Evolutionary conservation across 2,888 invertebrate genomes (phyloP), one percentile per base, ranked within the genome.

Genomic region (Lingula anatina): DNA sequence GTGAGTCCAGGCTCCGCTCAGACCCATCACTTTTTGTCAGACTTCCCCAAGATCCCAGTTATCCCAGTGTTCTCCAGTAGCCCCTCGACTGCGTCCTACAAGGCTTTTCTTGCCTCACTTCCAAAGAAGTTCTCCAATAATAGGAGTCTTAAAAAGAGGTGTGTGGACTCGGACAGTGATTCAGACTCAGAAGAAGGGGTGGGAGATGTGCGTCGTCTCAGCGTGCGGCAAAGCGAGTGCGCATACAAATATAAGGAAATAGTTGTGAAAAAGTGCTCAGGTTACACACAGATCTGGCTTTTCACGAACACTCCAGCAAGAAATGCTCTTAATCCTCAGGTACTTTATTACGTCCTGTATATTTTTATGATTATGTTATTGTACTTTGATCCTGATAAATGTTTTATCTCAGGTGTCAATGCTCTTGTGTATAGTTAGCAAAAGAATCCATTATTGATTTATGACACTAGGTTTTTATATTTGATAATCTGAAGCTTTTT

Each of bases 301-400:
- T 67, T 70, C 54, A 70, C 73, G 1, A 79, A 81, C n/a, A 81
- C 83, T 1, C 83, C 82, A 68, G 75, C 83, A 56, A 81, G 81
- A 55, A 82, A 85, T 64, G 81, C 83, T 15, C 80, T 86, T 31
- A 85, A 83, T 57, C 75, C 82, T 31, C 81, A 83, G 80, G 86
- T 86, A 59, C 50, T 56, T 70, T 23, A 39, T 39, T 28, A 20
- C 12, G 9, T n/a, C n/a, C n/a, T n/a, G n/a, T n/a, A n/a, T n/a
- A n/a, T n/a, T n/a, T n/a, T n/a, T n/a, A n/a, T n/a, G n/a, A n/a
- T n/a, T n/a, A n/a, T n/a, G n/a, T n/a, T n/a, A n/a, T n/a, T n/a
- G n/a, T n/a, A n/a, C n/a, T n/a, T n/a, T n/a, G n/a, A n/a, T n/a
- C n/a, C n/a, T n/a, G n/a, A n/a, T n/a, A n/a, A n/a, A n/a, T n/a